Evolutionary conservation across 2,888 invertebrate species (phyloP), one percentile per base, ranked within the genome.

Genomic region (Heliconius sara): DNA sequence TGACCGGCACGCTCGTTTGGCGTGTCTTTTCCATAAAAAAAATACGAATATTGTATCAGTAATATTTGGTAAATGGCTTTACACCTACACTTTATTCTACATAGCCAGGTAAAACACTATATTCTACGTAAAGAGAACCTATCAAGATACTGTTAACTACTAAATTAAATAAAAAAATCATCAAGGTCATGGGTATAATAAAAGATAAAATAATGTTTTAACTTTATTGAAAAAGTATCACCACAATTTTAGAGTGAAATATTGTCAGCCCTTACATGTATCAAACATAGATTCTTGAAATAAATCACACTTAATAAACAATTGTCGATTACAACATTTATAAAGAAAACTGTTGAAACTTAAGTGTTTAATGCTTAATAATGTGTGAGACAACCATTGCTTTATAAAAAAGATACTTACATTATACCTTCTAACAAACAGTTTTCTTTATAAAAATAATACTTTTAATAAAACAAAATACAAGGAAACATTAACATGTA

Each of bases 151-250:
- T 52, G 16, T 47, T 52, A 60, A 60, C 9, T n/a, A 60, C 60
- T n/a, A n/a, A 60, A n/a, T 4, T 60, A 60, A 1, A n/a, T 10
- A 60, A 60, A 60, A 52, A n/a, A 60, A 7, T n/a, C 7, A 22
- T 60, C n/a, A n/a, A n/a, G 12, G 19, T 52, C 1, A 5, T 13
- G 12, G 43, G 43, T 43, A 25, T 47, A 70, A 70, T 79, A n/a
- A 74, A 79, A 79, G 71, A 78, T 73, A 52, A 72, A 68, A 60
- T 43, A 66, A 76, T 81, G 47, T 82, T 89, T 90, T 82, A 84
- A 86, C 85, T 93, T 93, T 92, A 92, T 91, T 92, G 85, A 90
- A 90, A 93, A 92, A 91, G 90, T 92, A 91, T 93, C 91, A 92
- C 91, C 91, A 91, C 89, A 92, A 91, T 90, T 92, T 91, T 87